A percentile compares a stretch with the other conserved stretches of the same genome.
These are phyloP conservation scores for Saxidomus purpurata DNA, from an alignment of 1,140 invertebrate species.

Conservation along the genomic window DNA sequence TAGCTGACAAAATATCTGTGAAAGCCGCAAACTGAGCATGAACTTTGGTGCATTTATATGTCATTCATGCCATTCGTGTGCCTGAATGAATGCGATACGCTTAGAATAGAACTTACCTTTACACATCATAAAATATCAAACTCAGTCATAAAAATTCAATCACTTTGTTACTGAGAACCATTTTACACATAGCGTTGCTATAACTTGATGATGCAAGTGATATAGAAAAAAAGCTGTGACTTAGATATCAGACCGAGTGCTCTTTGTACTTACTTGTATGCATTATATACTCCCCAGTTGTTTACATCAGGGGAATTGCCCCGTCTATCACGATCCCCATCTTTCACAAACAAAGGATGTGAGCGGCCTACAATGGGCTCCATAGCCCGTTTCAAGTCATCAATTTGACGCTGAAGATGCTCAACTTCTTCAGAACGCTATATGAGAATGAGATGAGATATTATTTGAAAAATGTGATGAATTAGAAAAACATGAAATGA, in stretches of 20 bases:
- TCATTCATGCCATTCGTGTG: no score
- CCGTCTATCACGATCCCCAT: conserved; percentile 61
- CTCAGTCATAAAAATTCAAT: no score
- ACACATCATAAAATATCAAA: no score
- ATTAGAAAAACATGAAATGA: no score
- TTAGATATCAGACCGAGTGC: no score
- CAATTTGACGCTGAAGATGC: conserved; percentile 79
- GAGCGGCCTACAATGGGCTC: conserved; percentile 76
- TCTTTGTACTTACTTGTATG: conserved; percentile 79
- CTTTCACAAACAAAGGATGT: conserved; percentile 79
- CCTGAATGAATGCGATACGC: no score
- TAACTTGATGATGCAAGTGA: background rate
- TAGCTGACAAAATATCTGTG: no score
- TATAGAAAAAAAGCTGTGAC: no score
- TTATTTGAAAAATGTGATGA: background rate
- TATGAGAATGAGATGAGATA: background rate
- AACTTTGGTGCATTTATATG: no score
- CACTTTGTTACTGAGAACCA: background rate
- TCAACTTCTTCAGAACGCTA: conserved; percentile 81
- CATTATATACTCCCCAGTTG: conserved; percentile 81
- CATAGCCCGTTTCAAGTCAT: conserved; percentile 74
- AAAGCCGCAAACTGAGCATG: no score
- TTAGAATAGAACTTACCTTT: no score
- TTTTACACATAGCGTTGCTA: background rate
- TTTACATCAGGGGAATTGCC: conserved; percentile 76